Percentiles rank a stretch among this genome's conserved stretches.
These are phyloP conservation scores for Saccopteryx bilineata DNA, from an alignment of 2,113 vertebrate genomes.

Conservation along the genomic window DNA sequence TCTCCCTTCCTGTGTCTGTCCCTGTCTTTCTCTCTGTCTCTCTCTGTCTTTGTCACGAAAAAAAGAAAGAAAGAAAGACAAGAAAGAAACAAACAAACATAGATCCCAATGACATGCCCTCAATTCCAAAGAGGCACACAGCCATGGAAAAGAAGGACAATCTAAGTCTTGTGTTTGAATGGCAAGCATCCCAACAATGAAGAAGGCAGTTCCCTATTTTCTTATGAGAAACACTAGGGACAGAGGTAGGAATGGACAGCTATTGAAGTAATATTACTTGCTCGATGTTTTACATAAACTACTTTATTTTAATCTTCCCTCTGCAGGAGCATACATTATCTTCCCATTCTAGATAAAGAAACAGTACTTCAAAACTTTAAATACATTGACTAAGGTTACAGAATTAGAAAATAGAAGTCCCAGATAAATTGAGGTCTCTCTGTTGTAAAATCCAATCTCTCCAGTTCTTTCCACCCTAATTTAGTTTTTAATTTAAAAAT, in stretches of 20 bases:
- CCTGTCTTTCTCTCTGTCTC: too few species aligned
- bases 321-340: neutral
- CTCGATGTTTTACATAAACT: constrained; percentile 38
- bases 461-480: constrained; percentile 17
- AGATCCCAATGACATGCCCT: constrained; percentile 3
- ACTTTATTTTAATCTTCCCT: constrained; percentile 28
- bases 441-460: neutral
- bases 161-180: constrained; percentile 9
- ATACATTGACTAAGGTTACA: neutral
- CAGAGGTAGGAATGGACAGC: neutral
- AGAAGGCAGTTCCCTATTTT: neutral
- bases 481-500: neutral
- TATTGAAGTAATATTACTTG: constrained; percentile 13
- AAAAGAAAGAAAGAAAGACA: too few species aligned
- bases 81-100: neutral
- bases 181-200: constrained; percentile 1
- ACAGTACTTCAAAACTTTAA: constrained; percentile 11
- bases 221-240: neutral
- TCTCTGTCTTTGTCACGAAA: too few species aligned
- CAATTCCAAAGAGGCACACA: neutral
- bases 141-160: neutral
- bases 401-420: constrained; percentile 55
- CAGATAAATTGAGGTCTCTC: constrained; percentile 14
- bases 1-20: too few species aligned
- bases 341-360: constrained; percentile 6